A percentile compares a stretch with the other conserved stretches of the same genome.
phyloP scores from a whole-genome alignment of 1,140 invertebrate species.

The Brachionus sp. region DNA sequence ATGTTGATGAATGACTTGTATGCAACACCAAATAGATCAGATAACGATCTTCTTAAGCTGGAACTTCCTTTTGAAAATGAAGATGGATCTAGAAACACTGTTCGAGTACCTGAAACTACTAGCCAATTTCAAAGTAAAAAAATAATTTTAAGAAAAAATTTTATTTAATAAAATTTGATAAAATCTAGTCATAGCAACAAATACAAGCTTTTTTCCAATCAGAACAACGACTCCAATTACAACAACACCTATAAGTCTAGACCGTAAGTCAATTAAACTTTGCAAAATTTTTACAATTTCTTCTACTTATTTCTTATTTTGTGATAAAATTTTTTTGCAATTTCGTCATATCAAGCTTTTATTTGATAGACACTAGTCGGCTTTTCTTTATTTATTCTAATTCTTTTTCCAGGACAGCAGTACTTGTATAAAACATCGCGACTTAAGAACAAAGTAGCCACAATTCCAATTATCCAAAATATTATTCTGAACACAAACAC shows the following conservation, averaged over 20 bases:
- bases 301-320: not conserved
- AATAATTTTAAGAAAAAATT: not conserved
- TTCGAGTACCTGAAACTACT: not conserved
- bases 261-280: not conserved
- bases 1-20: slow-evolving; percentile 19
- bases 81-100: not conserved
- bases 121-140: slow-evolving; percentile 29
- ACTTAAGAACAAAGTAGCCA: slow-evolving; percentile 10
- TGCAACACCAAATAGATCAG: slow-evolving; percentile 16
- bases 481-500: slow-evolving; percentile 32
- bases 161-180: not conserved
- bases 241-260: slow-evolving; percentile 23
- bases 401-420: slow-evolving; percentile 5
- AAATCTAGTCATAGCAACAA: slow-evolving; percentile 18
- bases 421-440: slow-evolving; percentile 34
- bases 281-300: not conserved
- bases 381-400: slow-evolving; percentile 38
- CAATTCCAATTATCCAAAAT: slow-evolving; percentile 39
- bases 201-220: slow-evolving; percentile 16
- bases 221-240: not conserved
- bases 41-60: not conserved
- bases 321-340: not conserved
- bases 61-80: slow-evolving; percentile 16
- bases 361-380: slow-evolving; percentile 35
- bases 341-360: not conserved